These are phyloP conservation scores for Ophioninae sp. DNA, from an alignment of 2,888 invertebrate genomes.

Conservation along the genomic window DNA sequence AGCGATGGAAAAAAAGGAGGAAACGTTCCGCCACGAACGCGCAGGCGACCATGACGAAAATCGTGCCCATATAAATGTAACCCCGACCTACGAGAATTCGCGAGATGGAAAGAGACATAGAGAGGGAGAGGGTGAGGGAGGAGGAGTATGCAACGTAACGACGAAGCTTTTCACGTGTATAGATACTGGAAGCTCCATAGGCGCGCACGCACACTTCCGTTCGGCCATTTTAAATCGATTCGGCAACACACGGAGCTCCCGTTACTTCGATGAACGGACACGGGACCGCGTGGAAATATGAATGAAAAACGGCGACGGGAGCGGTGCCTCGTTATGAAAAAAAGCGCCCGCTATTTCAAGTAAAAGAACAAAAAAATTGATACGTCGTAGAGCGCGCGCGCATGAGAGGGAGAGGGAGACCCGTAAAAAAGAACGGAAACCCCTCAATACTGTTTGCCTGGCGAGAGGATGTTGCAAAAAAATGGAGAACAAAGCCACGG, in stretches of 20 bases:
- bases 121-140: constrained; percentile 30
- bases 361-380: constrained; percentile 39
- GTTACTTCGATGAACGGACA: constrained; percentile 76
- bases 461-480: constrained; percentile 44
- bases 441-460: constrained; percentile 23
- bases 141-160: constrained; percentile 64
- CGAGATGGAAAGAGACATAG: constrained; percentile 59
- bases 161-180: constrained; percentile 63
- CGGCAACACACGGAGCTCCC: constrained; percentile 65
- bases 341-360: constrained; percentile 53
- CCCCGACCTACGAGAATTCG: constrained; percentile 74
- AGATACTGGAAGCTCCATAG: neutral
- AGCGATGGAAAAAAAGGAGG: constrained; percentile 61
- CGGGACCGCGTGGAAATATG: constrained; percentile 74
- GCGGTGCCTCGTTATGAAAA: constrained; percentile 70
- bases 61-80: constrained; percentile 66
- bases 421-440: constrained; percentile 47
- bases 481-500: constrained; percentile 73
- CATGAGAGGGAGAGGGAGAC: constrained; percentile 27
- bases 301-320: constrained; percentile 78
- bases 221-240: constrained; percentile 76
- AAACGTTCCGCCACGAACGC: constrained; percentile 39
- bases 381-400: neutral
- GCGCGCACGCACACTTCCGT: neutral
- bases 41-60: constrained; percentile 51